Evolutionary conservation across 2,113 vertebrate species (phyloP).

Genomic region (Pitta sordida): DNA sequence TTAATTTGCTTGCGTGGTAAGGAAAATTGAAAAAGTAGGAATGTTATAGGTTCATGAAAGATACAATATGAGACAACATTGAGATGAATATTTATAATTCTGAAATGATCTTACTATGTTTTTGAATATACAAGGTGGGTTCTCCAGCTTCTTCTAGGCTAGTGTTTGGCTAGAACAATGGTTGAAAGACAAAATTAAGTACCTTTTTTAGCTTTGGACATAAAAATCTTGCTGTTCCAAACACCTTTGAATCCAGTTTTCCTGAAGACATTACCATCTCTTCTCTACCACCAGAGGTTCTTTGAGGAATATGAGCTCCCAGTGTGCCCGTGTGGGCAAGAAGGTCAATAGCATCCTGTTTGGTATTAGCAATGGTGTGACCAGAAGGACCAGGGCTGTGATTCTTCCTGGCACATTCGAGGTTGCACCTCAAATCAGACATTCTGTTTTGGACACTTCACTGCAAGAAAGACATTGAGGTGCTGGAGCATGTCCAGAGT

Average conservation of each 20-base stretch:
- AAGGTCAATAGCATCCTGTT: neutral
- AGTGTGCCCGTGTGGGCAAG: neutral
- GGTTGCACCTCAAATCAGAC: too few species aligned
- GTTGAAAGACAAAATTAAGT: neutral
- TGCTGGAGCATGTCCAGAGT: neutral
- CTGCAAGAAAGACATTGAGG: neutral
- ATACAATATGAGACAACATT: neutral
- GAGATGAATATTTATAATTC: neutral
- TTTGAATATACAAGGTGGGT: neutral
- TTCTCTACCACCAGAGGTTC: neutral
- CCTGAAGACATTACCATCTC: neutral
- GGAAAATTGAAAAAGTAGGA: neutral
- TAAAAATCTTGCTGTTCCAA: neutral
- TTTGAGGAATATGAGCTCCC: neutral
- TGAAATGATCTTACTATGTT: neutral
- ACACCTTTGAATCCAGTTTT: neutral
- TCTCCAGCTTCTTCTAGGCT: neutral
- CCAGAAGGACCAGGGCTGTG: neutral
- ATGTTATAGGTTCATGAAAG: neutral
- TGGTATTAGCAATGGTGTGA: neutral
- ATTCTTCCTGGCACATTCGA: too few species aligned
- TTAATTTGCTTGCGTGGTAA: neutral
- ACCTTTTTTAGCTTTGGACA: neutral
- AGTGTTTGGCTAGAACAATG: neutral
- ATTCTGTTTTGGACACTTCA: neutral